Base-by-base conservation (phyloP, 2,797 vertebrate genomes). In the Dryobates pubescens region DNA sequence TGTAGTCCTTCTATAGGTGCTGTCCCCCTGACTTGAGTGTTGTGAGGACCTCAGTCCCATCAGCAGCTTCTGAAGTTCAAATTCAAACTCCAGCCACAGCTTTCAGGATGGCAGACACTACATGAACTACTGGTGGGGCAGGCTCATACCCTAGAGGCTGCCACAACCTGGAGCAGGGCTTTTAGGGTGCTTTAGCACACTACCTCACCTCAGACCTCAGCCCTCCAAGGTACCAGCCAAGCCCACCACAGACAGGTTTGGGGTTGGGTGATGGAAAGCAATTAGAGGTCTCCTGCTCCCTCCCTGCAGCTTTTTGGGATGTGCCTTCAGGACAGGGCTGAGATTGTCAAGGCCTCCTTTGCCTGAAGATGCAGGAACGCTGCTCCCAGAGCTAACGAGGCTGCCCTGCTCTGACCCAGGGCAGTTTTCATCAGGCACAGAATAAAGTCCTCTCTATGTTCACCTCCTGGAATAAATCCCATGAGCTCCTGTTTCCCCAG, bases 391-490 rank as follows among this genome's bases (percentile, higher is more conserved):
- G 74, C 78, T 88, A 82, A 88, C 27, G 68, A 92, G 71, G 49
- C 82, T 85, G 88, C 79, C 80, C 86, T 74, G 80, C 83, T 74
- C 64, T 95, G 84, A 96, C 94, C 90, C 5, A 0, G 63, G 77
- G 63, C 88, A 82, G 70, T 92, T 86, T 94, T 88, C 32, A 4
- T 72, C 76, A 84, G 41, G 56, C 81, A 86, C 79, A 56, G 85
- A 93, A 93, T 53, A 92, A 95, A 93, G 45, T 27, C 34, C 58
- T 79, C 82, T 91, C 88, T 79, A 15, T 6, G 3, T 79, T 90
- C 89, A 72, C 84, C 89, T 95, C 90, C 86, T 91, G 82, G 86
- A 94, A 93, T 87, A 96, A 96, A 96, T 94, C 94, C 86, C 68
- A 88, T 88, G 92, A 92, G 86, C 88, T 95, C 72, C 68, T 34